A percentile compares a stretch with the other conserved stretches of the same genome.
Evolutionary conservation across 2,113 vertebrate species (phyloP).

Genomic region (Sinocyclocheilus grahami): DNA sequence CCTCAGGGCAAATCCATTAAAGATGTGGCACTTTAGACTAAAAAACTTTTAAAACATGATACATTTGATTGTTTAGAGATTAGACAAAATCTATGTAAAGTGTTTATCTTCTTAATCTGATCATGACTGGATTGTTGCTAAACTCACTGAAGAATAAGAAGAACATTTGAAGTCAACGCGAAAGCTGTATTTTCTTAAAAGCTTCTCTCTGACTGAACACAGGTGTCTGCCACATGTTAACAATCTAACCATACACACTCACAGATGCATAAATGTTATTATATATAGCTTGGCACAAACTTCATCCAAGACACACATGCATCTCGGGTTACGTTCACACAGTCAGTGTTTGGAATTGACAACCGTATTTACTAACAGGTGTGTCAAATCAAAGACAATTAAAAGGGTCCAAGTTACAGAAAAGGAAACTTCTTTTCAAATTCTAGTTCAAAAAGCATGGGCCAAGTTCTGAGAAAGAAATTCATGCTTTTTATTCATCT

Average conservation of each 20-base stretch:
- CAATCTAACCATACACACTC: conserved; percentile 5
- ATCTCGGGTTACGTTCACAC: conserved; percentile 14
- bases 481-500: neutral
- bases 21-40: neutral
- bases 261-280: conserved; percentile 10
- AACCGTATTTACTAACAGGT: neutral
- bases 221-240: conserved; percentile 38
- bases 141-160: neutral
- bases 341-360: neutral
- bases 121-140: conserved; percentile 11
- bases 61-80: neutral
- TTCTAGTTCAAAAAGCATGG: neutral
- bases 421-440: neutral
- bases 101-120: conserved; percentile 9
- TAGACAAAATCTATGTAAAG: neutral
- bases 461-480: neutral
- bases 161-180: neutral
- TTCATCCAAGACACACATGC: conserved; percentile 3
- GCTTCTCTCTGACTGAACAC: conserved; percentile 39
- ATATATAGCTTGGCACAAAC: neutral
- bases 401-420: neutral
- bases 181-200: neutral
- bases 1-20: neutral
- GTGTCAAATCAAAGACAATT: neutral
- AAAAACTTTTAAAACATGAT: neutral